phyloP scores from a whole-genome alignment of 1,140 invertebrate genomes.

The Zaprionus inermis region DNA sequence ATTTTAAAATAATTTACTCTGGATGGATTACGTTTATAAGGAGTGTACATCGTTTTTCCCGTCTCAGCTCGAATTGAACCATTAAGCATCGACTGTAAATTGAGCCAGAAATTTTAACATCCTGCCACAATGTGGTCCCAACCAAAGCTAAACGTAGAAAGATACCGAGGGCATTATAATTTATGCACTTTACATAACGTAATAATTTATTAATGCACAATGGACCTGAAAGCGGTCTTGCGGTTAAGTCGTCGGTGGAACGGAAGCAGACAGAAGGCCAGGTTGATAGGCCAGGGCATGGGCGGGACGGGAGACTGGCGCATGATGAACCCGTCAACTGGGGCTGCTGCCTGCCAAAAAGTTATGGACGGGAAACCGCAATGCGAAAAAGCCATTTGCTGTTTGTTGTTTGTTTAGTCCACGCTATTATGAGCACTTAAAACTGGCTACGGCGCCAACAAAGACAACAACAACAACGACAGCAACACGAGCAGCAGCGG shows the following conservation, averaged over 20 bases:
- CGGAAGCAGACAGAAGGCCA: conserved; percentile 52
- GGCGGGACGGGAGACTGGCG: too few species aligned
- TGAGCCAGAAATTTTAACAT: conserved; percentile 2
- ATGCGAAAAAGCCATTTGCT: conserved; percentile 70
- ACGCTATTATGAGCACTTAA: conserved; percentile 60
- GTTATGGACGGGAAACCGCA: conserved; percentile 64
- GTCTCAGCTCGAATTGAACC: conserved; percentile 33
- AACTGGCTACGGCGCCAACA: conserved; percentile 33
- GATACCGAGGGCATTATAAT: conserved; percentile 35
- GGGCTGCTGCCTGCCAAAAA: background rate
- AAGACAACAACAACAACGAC: conserved; percentile 5
- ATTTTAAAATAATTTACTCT: background rate
- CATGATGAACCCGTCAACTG: conserved; percentile 40
- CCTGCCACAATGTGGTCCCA: background rate
- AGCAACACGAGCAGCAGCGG: background rate
- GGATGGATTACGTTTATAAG: background rate
- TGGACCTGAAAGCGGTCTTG: conserved; percentile 53
- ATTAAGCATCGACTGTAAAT: conserved; percentile 28
- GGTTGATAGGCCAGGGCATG: too few species aligned
- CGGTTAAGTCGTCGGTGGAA: conserved; percentile 42
- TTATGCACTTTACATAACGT: conserved; percentile 59
- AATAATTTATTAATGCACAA: conserved; percentile 69
- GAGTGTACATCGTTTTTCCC: conserved; percentile 1
- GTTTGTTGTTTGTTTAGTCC: conserved; percentile 36
- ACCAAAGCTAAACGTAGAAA: background rate